phyloP scores from a whole-genome alignment of 2,888 invertebrate species.

The Cataglyphis rosenhaueri region DNA sequence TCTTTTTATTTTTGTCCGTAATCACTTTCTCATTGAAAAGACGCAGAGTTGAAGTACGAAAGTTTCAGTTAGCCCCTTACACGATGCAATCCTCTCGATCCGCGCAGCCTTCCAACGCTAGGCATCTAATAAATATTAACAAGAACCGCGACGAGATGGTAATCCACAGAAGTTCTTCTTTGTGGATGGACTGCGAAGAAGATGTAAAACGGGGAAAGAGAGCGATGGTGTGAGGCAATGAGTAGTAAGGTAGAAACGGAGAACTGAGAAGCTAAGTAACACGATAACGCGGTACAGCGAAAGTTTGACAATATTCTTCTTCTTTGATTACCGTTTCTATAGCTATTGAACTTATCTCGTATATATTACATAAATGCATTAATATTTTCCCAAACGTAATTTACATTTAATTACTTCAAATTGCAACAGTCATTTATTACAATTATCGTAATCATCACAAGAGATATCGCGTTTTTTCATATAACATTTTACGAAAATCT shows the following conservation, averaged over 20 bases:
- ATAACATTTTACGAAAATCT: too few relatives aligned
- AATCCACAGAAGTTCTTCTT: slow-evolving; percentile 81
- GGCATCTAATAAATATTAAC: slow-evolving; percentile 84
- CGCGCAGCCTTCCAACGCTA: slow-evolving; percentile 69
- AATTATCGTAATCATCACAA: slow-evolving; percentile 2
- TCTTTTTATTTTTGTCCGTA: slow-evolving; percentile 62
- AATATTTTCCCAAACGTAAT: slow-evolving; percentile 30
- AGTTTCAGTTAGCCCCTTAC: slow-evolving; percentile 73
- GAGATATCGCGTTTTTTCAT: too few relatives aligned
- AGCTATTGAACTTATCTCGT: slow-evolving; percentile 46
- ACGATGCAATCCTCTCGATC: slow-evolving; percentile 69
- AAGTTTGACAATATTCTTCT: slow-evolving; percentile 79
- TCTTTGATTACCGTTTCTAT: slow-evolving; percentile 65
- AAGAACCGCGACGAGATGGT: slow-evolving; percentile 81
- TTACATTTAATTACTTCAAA: neutral
- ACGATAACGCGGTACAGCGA: slow-evolving; percentile 70
- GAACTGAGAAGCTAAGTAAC: slow-evolving; percentile 57
- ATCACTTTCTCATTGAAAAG: slow-evolving; percentile 69
- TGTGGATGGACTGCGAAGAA: slow-evolving; percentile 71
- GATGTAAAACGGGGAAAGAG: slow-evolving; percentile 69
- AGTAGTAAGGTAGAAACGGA: slow-evolving; percentile 57
- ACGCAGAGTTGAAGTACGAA: slow-evolving; percentile 74
- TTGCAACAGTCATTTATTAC: neutral
- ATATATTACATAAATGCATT: slow-evolving; percentile 41
- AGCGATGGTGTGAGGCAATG: slow-evolving; percentile 57